Conservation (phyloP, 2,113 vertebrate species). For the Oreochromis tanganicae region DNA sequence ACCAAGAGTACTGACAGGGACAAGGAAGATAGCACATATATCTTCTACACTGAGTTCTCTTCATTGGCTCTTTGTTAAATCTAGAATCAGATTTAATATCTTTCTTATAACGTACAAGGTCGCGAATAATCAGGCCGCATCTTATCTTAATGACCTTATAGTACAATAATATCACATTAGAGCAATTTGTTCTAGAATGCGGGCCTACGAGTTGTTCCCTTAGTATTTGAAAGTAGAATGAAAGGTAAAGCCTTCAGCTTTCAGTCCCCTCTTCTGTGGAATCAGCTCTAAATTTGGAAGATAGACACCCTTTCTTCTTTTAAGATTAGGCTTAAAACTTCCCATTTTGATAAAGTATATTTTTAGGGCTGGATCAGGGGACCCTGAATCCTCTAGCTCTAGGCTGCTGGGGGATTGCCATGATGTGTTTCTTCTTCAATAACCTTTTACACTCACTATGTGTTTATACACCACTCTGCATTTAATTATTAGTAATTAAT, state of each 20-base stretch:
- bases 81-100: neutral
- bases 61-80: neutral
- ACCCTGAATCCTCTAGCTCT: rapidly evolving
- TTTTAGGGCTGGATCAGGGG: neutral
- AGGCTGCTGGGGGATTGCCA: neutral
- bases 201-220: neutral
- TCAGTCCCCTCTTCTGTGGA: neutral
- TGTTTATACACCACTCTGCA: neutral
- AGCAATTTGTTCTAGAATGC: neutral
- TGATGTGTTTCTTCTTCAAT: neutral
- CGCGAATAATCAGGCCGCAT: neutral
- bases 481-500: neutral
- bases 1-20: neutral
- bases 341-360: neutral
- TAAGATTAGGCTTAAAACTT: neutral
- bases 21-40: neutral
- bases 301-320: neutral
- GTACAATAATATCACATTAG: neutral
- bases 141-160: neutral
- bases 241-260: neutral
- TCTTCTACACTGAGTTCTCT: neutral
- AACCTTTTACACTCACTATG: neutral
- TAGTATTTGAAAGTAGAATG: neutral
- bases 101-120: neutral
- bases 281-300: neutral